Conservation (phyloP, 2,113 vertebrate genomes). For the Mustelus asterias region DNA sequence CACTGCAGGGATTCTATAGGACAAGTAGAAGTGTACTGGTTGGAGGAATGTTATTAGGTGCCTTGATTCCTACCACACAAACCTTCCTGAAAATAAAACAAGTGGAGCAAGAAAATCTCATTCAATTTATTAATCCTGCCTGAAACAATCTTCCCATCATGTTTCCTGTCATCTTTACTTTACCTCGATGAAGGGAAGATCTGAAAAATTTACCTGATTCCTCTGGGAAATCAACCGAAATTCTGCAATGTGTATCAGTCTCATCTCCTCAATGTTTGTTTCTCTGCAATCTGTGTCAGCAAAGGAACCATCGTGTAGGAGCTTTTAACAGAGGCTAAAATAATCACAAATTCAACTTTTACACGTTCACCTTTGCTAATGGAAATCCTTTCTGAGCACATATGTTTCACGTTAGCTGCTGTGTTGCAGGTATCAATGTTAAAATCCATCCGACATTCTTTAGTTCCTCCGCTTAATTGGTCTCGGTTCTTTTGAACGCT, state of each 20-base stretch:
- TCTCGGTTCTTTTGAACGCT: background rate
- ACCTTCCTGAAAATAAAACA: background rate
- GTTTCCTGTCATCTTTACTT: background rate
- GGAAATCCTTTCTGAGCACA: background rate
- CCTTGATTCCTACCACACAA: background rate
- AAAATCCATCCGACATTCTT: background rate
- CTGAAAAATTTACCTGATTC: background rate
- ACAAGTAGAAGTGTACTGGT: background rate
- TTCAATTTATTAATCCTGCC: background rate
- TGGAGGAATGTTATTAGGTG: background rate
- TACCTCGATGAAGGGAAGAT: background rate
- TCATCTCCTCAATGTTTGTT: background rate
- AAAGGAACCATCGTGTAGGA: background rate
- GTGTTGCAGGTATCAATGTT: background rate
- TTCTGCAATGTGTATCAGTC: background rate
- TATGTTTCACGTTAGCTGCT: background rate
- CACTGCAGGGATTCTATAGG: too few species aligned
- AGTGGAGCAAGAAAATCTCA: background rate
- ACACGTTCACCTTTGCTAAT: background rate
- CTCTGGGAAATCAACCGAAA: background rate
- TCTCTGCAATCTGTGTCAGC: background rate
- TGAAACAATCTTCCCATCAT: background rate
- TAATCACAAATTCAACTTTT: background rate
- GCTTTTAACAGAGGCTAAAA: background rate
- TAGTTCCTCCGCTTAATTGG: background rate